Evolutionary conservation across 2,113 vertebrate genomes (phyloP).

Genomic region (Eublepharis macularius): DNA sequence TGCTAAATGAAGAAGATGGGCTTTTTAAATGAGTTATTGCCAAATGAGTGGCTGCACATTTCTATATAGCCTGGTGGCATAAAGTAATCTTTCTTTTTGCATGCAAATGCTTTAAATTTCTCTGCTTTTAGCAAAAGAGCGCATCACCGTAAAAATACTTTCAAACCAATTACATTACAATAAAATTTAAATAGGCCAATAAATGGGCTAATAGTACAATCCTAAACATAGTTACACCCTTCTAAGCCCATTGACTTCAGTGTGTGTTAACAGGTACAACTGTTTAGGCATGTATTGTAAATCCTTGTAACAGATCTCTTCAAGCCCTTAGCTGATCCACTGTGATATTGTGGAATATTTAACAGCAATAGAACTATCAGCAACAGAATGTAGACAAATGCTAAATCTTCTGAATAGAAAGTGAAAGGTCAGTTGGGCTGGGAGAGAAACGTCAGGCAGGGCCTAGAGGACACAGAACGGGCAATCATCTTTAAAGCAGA

Average conservation of each 20-base stretch:
- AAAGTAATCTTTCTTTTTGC: background rate
- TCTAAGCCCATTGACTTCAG: too few relatives aligned
- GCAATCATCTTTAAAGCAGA: background rate
- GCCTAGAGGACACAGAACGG: background rate
- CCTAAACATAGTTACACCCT: too few relatives aligned
- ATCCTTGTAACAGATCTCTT: background rate
- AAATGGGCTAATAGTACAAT: too few relatives aligned
- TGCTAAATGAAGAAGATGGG: background rate
- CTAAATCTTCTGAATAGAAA: background rate
- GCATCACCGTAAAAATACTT: too few relatives aligned
- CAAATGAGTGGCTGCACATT: background rate
- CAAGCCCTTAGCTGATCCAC: background rate
- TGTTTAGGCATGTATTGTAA: too few relatives aligned
- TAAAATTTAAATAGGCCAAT: too few relatives aligned
- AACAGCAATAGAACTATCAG: background rate
- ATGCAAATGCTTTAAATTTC: background rate
- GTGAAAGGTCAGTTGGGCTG: too few relatives aligned
- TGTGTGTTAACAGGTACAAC: too few relatives aligned
- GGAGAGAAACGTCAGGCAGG: background rate
- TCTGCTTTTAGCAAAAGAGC: too few relatives aligned
- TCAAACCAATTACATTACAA: background rate
- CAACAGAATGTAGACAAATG: background rate
- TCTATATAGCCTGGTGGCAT: background rate
- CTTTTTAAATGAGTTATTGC: background rate
- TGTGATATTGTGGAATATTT: background rate